Base-by-base conservation (phyloP, 2,113 vertebrate genomes). In the Dromaius novaehollandiae region DNA sequence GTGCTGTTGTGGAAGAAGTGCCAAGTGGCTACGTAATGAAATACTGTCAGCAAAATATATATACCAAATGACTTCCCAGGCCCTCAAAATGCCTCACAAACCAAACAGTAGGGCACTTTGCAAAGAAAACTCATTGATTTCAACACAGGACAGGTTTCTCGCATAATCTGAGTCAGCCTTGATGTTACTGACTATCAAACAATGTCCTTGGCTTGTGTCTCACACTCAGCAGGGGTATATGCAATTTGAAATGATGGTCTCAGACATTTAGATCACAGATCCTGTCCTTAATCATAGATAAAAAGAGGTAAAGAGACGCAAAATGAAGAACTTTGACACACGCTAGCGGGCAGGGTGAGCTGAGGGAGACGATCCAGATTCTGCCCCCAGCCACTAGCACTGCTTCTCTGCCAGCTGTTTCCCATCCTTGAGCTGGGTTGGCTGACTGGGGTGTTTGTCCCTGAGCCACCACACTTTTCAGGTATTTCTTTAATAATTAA, bases 221-320 rank as follows among this genome's bases (percentile, higher is more conserved):
- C 79, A 53, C 75, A 34, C 60, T 86, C 89, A 94, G 79, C 71
- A 74, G 71, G 84, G 64, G 19, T 64, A 36, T 0, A 2, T 65
- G 65, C 0, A 2, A 51, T 88, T 64, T 93, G 79, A 95, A 89
- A 24, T 32, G 40, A 78, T 63, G 71, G 63, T 53, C 88, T 91
- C 85, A 91, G 94, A 40, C 82, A 83, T 90, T 95, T 83, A 94
- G 86, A 95, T 95, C 82, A 70, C 82, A 95, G 65, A 91, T 80
- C 50, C 13, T 38, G 18, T 88, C 73, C 56, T 56, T 60, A 28
- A 10, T 2, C 2, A 1, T 32, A 89, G 73, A 76, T 82, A 75
- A 92, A 95, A 86, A 69, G 65, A 90, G 44, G 46, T 76, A 88
- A 92, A 94, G 60, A 86, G 64, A 88, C 30, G 64, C 16, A 74